phyloP scores from a whole-genome alignment of 2,797 vertebrate species.

The Lophotriccus pileatus region DNA sequence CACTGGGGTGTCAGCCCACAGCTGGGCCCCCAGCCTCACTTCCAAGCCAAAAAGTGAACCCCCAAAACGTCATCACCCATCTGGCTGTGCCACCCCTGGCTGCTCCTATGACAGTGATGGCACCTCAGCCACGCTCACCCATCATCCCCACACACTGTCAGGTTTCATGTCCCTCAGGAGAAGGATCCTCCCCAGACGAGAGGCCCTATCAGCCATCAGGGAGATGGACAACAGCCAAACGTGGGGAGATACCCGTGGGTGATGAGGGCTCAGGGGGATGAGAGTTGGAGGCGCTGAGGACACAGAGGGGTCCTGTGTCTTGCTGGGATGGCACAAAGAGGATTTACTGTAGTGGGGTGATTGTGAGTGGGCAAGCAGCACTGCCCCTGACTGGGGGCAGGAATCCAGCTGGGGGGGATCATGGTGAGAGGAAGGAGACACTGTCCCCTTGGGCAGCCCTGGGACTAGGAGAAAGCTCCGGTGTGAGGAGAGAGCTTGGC shows the following conservation, averaged over 20 bases:
- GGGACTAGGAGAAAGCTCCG: not conserved
- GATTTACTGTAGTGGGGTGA: not conserved
- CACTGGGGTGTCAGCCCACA: not conserved
- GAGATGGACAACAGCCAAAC: not conserved
- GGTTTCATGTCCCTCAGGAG: not conserved
- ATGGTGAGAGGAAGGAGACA: not conserved
- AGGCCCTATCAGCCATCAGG: not conserved
- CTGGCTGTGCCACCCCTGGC: not conserved
- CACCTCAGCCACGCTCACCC: not conserved
- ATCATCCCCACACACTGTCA: fast-evolving
- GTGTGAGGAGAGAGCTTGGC: not conserved
- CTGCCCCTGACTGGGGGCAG: not conserved
- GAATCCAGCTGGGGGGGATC: not conserved
- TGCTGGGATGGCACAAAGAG: not conserved
- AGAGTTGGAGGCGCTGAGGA: not conserved
- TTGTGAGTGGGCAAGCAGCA: not conserved
- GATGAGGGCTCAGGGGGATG: not conserved
- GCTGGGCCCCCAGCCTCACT: not conserved
- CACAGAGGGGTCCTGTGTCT: not conserved
- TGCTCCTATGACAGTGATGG: not conserved
- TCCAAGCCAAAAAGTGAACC: not conserved
- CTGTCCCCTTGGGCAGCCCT: not conserved
- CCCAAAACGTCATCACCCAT: not conserved
- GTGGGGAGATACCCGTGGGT: not conserved
- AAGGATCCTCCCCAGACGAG: not conserved